A percentile compares a stretch with the other conserved stretches of the same genome.
Evolutionary conservation across 2,888 invertebrate species (phyloP).

Genomic region (Caenorhabditis plicata): DNA sequence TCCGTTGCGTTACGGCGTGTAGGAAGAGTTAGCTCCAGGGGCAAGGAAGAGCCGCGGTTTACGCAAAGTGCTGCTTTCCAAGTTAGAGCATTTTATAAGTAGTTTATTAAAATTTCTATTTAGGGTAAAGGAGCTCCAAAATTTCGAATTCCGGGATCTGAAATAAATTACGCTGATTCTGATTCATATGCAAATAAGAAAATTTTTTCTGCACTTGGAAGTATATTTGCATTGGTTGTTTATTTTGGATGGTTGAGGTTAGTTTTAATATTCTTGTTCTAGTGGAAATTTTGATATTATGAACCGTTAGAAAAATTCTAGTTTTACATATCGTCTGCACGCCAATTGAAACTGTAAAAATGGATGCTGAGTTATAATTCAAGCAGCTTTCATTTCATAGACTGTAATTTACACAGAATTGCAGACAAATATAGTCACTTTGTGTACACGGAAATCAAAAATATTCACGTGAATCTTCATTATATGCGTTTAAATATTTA

Average conservation of each 20-base stretch:
- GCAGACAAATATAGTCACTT: no score
- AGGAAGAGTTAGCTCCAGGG: no score
- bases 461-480: no score
- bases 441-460: no score
- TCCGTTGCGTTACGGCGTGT: no score
- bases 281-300: background rate
- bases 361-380: no score
- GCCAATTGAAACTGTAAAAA: no score
- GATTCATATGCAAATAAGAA: conserved; percentile 46
- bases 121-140: conserved; percentile 31
- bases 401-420: no score
- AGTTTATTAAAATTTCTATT: background rate
- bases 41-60: conserved; percentile 48
- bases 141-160: conserved; percentile 19
- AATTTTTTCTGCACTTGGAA: conserved; percentile 43
- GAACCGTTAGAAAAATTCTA: no score
- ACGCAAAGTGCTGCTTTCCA: conserved; percentile 59
- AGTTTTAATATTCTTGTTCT: background rate
- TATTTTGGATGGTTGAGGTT: conserved; percentile 57
- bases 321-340: no score
- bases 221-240: conserved; percentile 41
- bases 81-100: conserved; percentile 13
- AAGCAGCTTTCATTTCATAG: no score
- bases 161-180: conserved; percentile 51
- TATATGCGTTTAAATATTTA: no score